Base-by-base conservation (phyloP, 2,797 vertebrate genomes). In the Anas bahamensis region DNA sequence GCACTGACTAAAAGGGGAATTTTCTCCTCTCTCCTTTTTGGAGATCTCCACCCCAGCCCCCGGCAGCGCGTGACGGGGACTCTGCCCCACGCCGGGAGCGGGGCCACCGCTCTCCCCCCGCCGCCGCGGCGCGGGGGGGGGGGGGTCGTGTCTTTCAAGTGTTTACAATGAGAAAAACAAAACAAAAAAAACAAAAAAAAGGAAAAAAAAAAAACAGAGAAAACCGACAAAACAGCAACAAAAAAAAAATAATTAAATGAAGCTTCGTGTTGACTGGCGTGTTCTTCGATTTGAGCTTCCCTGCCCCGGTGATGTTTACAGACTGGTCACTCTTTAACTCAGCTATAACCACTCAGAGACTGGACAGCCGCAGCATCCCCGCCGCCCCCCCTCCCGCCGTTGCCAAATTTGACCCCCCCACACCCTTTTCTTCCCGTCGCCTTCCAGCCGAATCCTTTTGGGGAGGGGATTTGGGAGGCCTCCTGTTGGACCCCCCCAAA, bases 261-360 rank as follows among this genome's bases (percentile, higher is more conserved):
- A 93, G 95, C 92, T 96, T 93, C 2, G 97, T 98, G 98, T 98
- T 97, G 96, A 97, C 97, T 97, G 97, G 96, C 93, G 98, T 97
- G 94, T 96, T 89, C 86, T 94, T 96, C 87, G 64, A 70, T 79
- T 94, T 94, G 91, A 94, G 94, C 93, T 94, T 93, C 91, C 93
- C 95, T 92, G 96, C 96, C 97, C 97, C 94, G 73, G 96, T 98
- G 97, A 97, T 97, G 98, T 98, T 98, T 97, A 98, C 97, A 97
- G 97, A 97, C 94, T 95, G 94, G 87, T 91, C 84, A 94, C 97
- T 96, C 94, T 97, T 93, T 92, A 97, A 97, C 91, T 95, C 91
- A 84, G 91, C 92, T 90, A 75, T 71, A 83, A 92, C 96, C 88
- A 72, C 95, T 95, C 94, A 61, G 93, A 94, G 96, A 96, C 94